phyloP scores from a whole-genome alignment of 2,888 invertebrate species.

The Mantis religiosa region DNA sequence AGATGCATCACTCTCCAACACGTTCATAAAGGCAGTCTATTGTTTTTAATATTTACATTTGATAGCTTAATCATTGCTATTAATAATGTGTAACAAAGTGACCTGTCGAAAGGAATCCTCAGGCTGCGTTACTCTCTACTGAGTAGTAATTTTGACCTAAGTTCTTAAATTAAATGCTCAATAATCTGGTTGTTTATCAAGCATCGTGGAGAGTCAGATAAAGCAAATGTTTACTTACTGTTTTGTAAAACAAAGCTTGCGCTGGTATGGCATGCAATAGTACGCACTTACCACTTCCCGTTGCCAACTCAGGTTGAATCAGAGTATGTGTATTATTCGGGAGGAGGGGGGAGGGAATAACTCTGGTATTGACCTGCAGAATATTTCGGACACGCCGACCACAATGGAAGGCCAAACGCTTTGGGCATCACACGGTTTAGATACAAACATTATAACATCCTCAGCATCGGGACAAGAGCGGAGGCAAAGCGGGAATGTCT shows the following conservation, averaged over 20 bases:
- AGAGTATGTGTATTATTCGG: background rate
- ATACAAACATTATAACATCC: constrained; percentile 11
- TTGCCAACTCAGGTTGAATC: background rate
- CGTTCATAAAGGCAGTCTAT: too few species aligned
- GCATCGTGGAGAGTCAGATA: background rate
- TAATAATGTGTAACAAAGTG: too few species aligned
- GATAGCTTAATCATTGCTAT: too few species aligned
- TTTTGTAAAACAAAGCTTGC: background rate
- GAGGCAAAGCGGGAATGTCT: constrained; percentile 13
- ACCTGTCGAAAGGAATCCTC: too few species aligned
- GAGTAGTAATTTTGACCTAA: too few species aligned
- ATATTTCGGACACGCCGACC: constrained; percentile 9
- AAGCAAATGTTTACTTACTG: background rate
- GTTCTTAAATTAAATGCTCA: too few species aligned
- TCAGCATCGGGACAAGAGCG: background rate
- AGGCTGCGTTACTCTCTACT: too few species aligned
- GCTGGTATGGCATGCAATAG: background rate
- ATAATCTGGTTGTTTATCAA: too few species aligned
- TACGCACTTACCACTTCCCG: background rate
- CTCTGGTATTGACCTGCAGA: constrained; percentile 3
- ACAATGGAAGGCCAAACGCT: background rate
- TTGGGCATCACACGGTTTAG: background rate
- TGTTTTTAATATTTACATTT: too few species aligned
- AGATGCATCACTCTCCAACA: too few species aligned
- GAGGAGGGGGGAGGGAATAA: background rate